These are phyloP conservation scores for Mongoloraphidia duomilia DNA, from an alignment of 2,888 invertebrate genomes.

Conservation along the genomic window DNA sequence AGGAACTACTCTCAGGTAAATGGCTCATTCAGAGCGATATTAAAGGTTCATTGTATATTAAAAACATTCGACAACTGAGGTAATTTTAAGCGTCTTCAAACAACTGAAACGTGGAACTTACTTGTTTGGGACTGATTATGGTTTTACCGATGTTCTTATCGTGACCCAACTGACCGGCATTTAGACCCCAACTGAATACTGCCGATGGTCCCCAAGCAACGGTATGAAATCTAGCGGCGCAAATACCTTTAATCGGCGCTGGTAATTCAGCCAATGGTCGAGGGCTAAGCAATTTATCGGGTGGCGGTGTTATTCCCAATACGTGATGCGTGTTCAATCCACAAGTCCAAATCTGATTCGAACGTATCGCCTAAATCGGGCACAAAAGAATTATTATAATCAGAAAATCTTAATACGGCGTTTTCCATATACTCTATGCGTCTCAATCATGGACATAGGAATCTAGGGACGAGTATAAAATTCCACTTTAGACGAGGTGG, in stretches of 20 bases:
- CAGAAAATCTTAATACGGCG: no score
- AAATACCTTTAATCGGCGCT: conserved; percentile 37
- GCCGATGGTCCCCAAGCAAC: conserved; percentile 45
- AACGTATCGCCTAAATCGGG: no score
- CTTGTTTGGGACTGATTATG: conserved; percentile 34
- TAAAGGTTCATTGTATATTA: no score
- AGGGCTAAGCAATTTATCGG: conserved; percentile 32
- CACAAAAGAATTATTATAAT: no score
- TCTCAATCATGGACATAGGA: no score
- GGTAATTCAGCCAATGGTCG: conserved; percentile 27
- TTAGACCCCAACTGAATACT: conserved; percentile 67
- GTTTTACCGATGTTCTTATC: conserved; percentile 28
- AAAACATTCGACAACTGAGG: no score
- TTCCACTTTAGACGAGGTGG: no score
- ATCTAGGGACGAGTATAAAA: no score
- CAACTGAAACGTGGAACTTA: conserved; percentile 17
- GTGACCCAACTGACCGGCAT: conserved; percentile 71
- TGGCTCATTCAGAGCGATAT: no score
- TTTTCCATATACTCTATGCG: no score
- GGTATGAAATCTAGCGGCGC: conserved; percentile 57
- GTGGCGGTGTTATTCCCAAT: conserved; percentile 41
- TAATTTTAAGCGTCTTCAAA: no score
- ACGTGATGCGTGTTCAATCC: conserved; percentile 52
- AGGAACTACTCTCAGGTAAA: no score
- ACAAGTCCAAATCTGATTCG: conserved; percentile 37